These are phyloP conservation scores for Drosophila grimshawi DNA, from an alignment of 1,140 invertebrate species.

Conservation along the genomic window DNA sequence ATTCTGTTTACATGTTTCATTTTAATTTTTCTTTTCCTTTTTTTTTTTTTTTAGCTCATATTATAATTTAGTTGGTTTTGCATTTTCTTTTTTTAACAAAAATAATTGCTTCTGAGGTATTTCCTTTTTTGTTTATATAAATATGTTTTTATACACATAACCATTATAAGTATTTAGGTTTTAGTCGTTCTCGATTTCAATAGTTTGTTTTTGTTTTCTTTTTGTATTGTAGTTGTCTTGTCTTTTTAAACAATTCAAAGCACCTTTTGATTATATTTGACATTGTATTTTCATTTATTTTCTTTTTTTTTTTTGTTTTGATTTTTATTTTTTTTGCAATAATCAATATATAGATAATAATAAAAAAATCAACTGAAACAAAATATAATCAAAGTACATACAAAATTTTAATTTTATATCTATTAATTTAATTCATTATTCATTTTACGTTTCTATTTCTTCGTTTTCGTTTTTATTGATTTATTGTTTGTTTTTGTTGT, in stretches of 20 bases:
- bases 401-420: conserved; percentile 37
- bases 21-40: conserved; percentile 49
- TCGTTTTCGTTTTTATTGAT: conserved; percentile 19
- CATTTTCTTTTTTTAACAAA: conserved; percentile 69
- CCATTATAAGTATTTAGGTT: conserved; percentile 75
- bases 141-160: conserved; percentile 76
- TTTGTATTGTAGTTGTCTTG: conserved; percentile 72
- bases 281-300: conserved; percentile 62
- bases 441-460: conserved; percentile 23
- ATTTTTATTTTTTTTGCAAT: conserved; percentile 47
- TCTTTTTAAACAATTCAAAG: conserved; percentile 83
- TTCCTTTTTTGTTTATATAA: conserved; percentile 80
- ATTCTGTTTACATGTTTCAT: conserved; percentile 42
- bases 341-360: conserved; percentile 36
- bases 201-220: conserved; percentile 56
- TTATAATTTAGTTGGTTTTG: conserved; percentile 54
- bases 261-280: conserved; percentile 84
- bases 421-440: conserved; percentile 24
- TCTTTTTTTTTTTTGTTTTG: conserved; percentile 33
- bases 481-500: conserved; percentile 54
- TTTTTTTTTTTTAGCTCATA: conserved; percentile 54
- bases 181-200: conserved; percentile 68
- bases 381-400: conserved; percentile 70
- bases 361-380: conserved; percentile 54
- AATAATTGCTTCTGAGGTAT: conserved; percentile 84